These are phyloP conservation scores for Chaetops frenatus DNA, from an alignment of 2,113 vertebrate genomes.

Conservation along the genomic window DNA sequence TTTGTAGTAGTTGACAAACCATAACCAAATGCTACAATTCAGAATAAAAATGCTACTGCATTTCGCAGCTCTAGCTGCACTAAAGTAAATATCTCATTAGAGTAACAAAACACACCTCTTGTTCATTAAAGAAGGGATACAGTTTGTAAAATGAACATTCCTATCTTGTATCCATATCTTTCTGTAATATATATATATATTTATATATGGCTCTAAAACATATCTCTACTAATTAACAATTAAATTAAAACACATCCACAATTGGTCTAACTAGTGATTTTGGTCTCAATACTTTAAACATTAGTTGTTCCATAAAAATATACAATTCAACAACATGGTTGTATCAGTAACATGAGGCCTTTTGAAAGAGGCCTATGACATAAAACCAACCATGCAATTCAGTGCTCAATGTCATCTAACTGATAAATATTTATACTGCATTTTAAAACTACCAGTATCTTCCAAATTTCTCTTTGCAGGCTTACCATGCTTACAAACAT, in stretches of 20 bases:
- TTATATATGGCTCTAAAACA: slow-evolving; percentile 64
- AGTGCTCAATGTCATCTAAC: slow-evolving; percentile 68
- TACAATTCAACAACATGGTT: slow-evolving; percentile 45
- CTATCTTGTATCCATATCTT: slow-evolving; percentile 47
- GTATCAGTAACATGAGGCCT: slow-evolving; percentile 47
- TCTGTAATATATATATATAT: slow-evolving; percentile 68
- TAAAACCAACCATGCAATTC: slow-evolving; percentile 60
- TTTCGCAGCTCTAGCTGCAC: slow-evolving; percentile 21
- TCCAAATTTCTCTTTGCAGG: slow-evolving; percentile 34
- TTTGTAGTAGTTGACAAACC: slow-evolving; percentile 1
- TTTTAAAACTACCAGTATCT: slow-evolving; percentile 40
- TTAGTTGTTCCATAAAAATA: slow-evolving; percentile 68
- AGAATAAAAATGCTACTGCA: slow-evolving; percentile 19
- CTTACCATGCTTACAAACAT: slow-evolving; percentile 64
- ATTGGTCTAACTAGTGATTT: slow-evolving; percentile 66
- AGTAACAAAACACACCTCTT: slow-evolving; percentile 4
- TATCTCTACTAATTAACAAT: slow-evolving; percentile 68
- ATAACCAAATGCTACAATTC: slow-evolving; percentile 44
- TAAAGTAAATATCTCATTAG: background rate
- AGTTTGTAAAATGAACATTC: slow-evolving; percentile 24
- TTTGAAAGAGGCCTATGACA: slow-evolving; percentile 20
- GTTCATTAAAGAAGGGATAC: slow-evolving; percentile 15
- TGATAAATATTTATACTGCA: slow-evolving; percentile 62
- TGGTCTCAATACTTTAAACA: slow-evolving; percentile 72
- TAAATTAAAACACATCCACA: slow-evolving; percentile 73